These are phyloP conservation scores for Champsocephalus gunnari DNA, from an alignment of 2,797 vertebrate species.

Conservation along the genomic window DNA sequence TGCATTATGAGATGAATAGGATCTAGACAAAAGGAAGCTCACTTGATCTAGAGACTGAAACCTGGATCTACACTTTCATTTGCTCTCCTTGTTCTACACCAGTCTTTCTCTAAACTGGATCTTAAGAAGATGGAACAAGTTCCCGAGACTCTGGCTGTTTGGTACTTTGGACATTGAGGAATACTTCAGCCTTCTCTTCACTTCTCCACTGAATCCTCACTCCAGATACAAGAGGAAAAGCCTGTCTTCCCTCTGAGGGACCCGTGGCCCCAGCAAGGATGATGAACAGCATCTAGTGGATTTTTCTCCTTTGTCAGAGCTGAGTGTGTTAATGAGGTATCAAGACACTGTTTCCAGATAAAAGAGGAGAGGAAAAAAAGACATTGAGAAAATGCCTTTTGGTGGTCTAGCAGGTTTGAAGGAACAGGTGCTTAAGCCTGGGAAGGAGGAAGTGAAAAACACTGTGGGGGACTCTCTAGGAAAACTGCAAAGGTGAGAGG, in stretches of 20 bases:
- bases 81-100: conserved; percentile 3
- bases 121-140: conserved; percentile 51
- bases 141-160: conserved; percentile 22
- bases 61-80: conserved; percentile 45
- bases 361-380: conserved; percentile 1
- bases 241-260: conserved; percentile 62
- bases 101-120: conserved; percentile 36
- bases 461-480: conserved; percentile 90
- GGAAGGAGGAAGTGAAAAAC: conserved; percentile 93
- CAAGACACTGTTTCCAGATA: conserved; percentile 38
- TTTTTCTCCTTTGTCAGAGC: conserved; percentile 23
- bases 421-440: conserved; percentile 91
- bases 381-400: conserved; percentile 88
- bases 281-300: conserved; percentile 75
- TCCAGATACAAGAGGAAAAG: conserved; percentile 34
- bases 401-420: conserved; percentile 88
- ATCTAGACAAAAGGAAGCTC: conserved; percentile 45
- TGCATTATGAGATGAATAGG: conserved; percentile 71
- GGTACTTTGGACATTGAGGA: conserved; percentile 42
- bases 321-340: conserved; percentile 48
- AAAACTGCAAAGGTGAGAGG: conserved; percentile 94
- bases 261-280: conserved; percentile 67
- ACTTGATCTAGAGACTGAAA: conserved; percentile 49
- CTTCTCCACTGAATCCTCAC: conserved; percentile 35
- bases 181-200: conserved; percentile 31